These are phyloP conservation scores for Pangasianodon gigas DNA, from an alignment of 2,113 vertebrate genomes.

Conservation along the genomic window DNA sequence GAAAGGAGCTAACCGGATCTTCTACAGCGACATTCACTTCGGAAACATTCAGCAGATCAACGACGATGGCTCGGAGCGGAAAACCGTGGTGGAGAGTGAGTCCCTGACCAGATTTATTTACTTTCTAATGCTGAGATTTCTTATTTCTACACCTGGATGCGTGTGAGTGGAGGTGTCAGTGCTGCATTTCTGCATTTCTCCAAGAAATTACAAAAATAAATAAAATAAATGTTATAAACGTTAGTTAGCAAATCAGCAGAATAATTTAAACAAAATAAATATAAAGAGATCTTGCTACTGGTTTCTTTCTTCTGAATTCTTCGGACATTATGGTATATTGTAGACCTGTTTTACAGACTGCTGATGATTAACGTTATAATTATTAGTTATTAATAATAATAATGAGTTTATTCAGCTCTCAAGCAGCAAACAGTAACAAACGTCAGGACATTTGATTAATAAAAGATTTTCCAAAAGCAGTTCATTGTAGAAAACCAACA, in stretches of 20 bases:
- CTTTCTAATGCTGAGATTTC: background rate
- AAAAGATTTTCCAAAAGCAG: background rate
- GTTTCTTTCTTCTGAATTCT: background rate
- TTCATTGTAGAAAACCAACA: too few species aligned
- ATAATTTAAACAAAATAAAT: too few species aligned
- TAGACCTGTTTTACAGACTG: too few species aligned
- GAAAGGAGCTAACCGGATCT: conserved; percentile 88
- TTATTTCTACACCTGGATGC: background rate
- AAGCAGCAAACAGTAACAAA: background rate
- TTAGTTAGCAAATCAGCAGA: too few species aligned
- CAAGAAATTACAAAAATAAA: too few species aligned
- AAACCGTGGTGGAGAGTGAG: conserved; percentile 95
- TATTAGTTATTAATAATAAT: too few species aligned
- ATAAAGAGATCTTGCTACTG: too few species aligned
- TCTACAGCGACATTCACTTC: conserved; percentile 98
- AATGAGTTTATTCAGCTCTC: background rate
- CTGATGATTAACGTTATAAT: too few species aligned
- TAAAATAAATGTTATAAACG: too few species aligned
- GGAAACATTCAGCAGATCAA: conserved; percentile 98
- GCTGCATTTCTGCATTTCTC: background rate
- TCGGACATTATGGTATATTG: too few species aligned
- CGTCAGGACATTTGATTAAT: too few species aligned
- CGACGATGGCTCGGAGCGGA: conserved; percentile 86
- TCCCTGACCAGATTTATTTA: conserved; percentile 13
- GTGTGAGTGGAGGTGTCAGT: background rate